Evolutionary conservation across 1,140 invertebrate genomes (phyloP).

Genomic region (Pachypsylla venusta): DNA sequence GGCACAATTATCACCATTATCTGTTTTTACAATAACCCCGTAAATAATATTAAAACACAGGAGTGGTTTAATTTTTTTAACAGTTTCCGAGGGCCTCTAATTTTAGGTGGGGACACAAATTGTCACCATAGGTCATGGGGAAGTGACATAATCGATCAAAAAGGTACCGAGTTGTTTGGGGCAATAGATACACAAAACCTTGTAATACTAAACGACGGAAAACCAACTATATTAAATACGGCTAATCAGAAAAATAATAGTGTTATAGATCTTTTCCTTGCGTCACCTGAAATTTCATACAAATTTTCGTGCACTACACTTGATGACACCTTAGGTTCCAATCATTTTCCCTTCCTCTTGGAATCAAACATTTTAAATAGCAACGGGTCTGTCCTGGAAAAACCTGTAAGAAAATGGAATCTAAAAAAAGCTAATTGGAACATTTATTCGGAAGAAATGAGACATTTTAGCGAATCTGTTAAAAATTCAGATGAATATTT

Average conservation of each 20-base stretch:
- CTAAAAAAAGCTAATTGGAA: background rate
- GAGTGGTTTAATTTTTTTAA: slow-evolving; percentile 7
- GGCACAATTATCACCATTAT: background rate
- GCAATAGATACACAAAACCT: background rate
- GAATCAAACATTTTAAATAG: background rate
- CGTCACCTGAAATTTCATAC: background rate
- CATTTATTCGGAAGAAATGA: background rate
- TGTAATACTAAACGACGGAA: background rate
- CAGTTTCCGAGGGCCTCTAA: background rate
- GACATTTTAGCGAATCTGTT: background rate
- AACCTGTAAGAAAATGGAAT: background rate
- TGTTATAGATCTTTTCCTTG: background rate
- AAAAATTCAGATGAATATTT: background rate
- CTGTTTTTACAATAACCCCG: background rate
- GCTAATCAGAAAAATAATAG: background rate
- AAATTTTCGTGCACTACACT: background rate
- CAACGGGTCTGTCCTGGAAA: background rate
- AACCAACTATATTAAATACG: background rate
- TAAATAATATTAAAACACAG: slow-evolving; percentile 2
- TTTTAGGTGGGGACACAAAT: background rate
- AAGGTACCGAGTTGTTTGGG: background rate
- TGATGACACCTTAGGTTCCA: slow-evolving; percentile 2
- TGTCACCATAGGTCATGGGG: background rate
- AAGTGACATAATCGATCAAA: background rate
- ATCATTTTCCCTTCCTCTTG: background rate